These are phyloP conservation scores for Periophthalmodon schlosseri DNA, from an alignment of 2,113 vertebrate genomes.

Conservation along the genomic window DNA sequence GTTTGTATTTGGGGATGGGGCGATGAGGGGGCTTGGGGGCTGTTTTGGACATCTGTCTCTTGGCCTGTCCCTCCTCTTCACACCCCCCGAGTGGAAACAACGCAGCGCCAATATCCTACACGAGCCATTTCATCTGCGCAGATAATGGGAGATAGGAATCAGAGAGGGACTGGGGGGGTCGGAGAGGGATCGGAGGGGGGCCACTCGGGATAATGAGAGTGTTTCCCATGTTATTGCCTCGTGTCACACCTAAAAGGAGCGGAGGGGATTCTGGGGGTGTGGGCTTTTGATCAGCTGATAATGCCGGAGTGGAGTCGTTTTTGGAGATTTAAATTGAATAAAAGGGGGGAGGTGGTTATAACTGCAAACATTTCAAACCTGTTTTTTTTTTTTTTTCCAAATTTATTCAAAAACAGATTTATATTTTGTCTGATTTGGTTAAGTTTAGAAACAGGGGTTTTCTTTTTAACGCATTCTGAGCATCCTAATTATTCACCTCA, in stretches of 20 bases:
- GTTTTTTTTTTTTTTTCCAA: too few relatives aligned
- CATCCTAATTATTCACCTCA: too few relatives aligned
- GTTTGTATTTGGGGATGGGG: conserved; percentile 41
- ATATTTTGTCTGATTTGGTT: too few relatives aligned
- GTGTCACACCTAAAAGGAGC: conserved; percentile 11
- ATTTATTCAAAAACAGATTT: too few relatives aligned
- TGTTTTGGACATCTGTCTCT: conserved; percentile 66
- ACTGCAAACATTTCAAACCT: not conserved
- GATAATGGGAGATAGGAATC: conserved; percentile 61
- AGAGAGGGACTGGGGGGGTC: not conserved
- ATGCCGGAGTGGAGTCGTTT: not conserved
- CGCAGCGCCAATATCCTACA: conserved; percentile 60
- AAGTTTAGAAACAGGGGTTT: too few relatives aligned
- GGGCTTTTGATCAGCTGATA: conserved; percentile 27
- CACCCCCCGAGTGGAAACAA: conserved; percentile 13
- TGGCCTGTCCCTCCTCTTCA: conserved; percentile 17
- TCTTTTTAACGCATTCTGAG: too few relatives aligned
- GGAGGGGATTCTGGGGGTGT: conserved; percentile 5
- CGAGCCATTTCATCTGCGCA: conserved; percentile 48
- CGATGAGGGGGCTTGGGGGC: conserved; percentile 7
- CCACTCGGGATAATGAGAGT: conserved; percentile 69
- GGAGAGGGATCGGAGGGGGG: conserved; percentile 30
- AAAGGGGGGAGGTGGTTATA: not conserved
- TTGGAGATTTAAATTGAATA: not conserved
- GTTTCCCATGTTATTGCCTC: conserved; percentile 50